Evolutionary conservation across 2,888 invertebrate genomes (phyloP), one percentile per base, ranked within the genome.

Genomic region (Piscicola geometra): DNA sequence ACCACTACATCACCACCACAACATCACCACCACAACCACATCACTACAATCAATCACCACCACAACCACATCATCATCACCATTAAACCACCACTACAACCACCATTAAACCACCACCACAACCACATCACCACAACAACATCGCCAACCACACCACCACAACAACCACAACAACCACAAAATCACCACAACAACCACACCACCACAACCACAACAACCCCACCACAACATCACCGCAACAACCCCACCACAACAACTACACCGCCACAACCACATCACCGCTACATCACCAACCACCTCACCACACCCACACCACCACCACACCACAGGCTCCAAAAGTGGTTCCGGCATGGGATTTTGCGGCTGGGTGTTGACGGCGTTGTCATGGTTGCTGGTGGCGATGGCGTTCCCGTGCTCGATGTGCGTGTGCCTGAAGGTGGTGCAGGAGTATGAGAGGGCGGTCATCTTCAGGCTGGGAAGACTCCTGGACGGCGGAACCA

Each of bases 391-490:
- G 1, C 84, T 95, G 50, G 92, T 95, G 47, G 85, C 91, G 28
- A 80, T 92, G 47, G 94, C 94, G 0, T 91, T 95, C 90, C 94
- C 95, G 0, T 32, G 71, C 18, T 76, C 71, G 28, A 72, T 76
- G 72, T 77, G 69, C 28, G 76, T 77, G 60, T 76, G 76, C 50
- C 66, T 77, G 67, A 75, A 73, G 75, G 94, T 96, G 52, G 94
- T 96, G 1, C 94, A 94, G 84, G 95, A 96, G 83, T 96, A 96
- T 85, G 95, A 96, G 85, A 88, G 96, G 78, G 95, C 95, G 0
- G 95, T 96, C 50, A 96, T 96, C 85, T 96, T 96, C 85, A 90
- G 95, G 71, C 87, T 96, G 76, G 95, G 95, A 3, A 89, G 95
- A 77, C 88, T 95, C 36, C 87, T 94, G 74, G 90, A 93, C 0